Evolutionary conservation across 2,888 invertebrate genomes (phyloP), one percentile per base, ranked within the genome.

Genomic region (Eulithis prunata): DNA sequence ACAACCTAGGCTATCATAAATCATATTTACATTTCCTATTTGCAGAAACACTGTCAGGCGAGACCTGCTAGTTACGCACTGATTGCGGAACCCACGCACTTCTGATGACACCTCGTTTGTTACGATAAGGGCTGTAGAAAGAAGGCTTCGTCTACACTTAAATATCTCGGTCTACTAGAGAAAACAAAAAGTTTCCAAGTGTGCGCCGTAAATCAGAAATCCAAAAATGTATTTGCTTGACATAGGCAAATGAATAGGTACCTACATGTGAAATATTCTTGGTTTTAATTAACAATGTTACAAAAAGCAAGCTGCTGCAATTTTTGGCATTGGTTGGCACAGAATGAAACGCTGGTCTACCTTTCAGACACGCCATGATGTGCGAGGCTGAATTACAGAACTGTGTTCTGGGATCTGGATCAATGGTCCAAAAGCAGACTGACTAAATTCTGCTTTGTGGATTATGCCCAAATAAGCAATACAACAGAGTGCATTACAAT

Each of bases 101-200:
- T 65, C 66, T 71, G 72, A 73, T 76, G 74, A 58, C 73, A 72
- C 68, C 77, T 74, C 74, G 75, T 81, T 75, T 74, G 71, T 68
- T 70, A 71, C 74, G 74, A 72, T 71, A 71, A 72, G 64, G 59
- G 62, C 57, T 36, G 57, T 13, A 55, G 56, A 61, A 57, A 53
- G 53, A 62, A 64, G 51, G 45, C 38, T 61, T 60, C 52, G 43
- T 54, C 32, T 3, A 32, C 32, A 32, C 32, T 32, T 32, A 3
- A 32, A 32, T 32, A 32, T 32, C 21, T 21, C 1, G 6, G 32
- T 38, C 61, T 59, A 62, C 47, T 10, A 57, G 47, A 47, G 49
- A 14, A 58, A 64, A 32, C 21, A 41, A 1, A 41, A 41, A 8
- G 10, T 10, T 32, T 32, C 32, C 32, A 32, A 8, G n/a, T 41